phyloP scores from a whole-genome alignment of 2,113 vertebrate species.

The Psettodes erumei region DNA sequence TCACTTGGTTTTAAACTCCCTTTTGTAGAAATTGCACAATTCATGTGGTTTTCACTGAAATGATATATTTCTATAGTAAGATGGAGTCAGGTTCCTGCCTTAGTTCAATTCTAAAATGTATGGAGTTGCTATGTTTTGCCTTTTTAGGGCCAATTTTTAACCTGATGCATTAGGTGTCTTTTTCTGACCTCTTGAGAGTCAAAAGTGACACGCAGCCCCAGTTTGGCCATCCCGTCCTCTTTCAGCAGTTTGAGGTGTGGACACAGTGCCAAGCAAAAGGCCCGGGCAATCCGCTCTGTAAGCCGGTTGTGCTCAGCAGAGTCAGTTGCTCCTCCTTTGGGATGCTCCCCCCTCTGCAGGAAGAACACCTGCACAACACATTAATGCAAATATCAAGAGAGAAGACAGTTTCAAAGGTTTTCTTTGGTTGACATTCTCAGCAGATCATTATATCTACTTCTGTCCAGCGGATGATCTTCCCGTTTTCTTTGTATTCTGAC shows the following conservation, averaged over 20 bases:
- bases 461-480: slow-evolving; percentile 98
- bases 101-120: background rate
- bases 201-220: slow-evolving; percentile 93
- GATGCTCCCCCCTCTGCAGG: slow-evolving; percentile 90
- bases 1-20: background rate
- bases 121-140: background rate
- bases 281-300: slow-evolving; percentile 93
- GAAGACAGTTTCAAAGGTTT: background rate
- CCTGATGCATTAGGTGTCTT: background rate
- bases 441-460: slow-evolving; percentile 83
- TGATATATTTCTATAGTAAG: no score
- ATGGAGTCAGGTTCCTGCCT: background rate
- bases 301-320: slow-evolving; percentile 92
- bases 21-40: background rate
- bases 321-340: slow-evolving; percentile 85
- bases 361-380: slow-evolving; percentile 89
- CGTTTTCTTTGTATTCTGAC: slow-evolving; percentile 97
- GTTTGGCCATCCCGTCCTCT: slow-evolving; percentile 97
- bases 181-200: slow-evolving; percentile 91
- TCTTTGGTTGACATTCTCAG: background rate
- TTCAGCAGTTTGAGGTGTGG: slow-evolving; percentile 95
- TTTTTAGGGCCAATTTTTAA: background rate
- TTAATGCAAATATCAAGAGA: background rate
- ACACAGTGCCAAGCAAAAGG: slow-evolving; percentile 94
- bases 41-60: background rate